These are phyloP conservation scores for Cydia strobilella DNA, from an alignment of 1,140 invertebrate genomes.

Conservation along the genomic window DNA sequence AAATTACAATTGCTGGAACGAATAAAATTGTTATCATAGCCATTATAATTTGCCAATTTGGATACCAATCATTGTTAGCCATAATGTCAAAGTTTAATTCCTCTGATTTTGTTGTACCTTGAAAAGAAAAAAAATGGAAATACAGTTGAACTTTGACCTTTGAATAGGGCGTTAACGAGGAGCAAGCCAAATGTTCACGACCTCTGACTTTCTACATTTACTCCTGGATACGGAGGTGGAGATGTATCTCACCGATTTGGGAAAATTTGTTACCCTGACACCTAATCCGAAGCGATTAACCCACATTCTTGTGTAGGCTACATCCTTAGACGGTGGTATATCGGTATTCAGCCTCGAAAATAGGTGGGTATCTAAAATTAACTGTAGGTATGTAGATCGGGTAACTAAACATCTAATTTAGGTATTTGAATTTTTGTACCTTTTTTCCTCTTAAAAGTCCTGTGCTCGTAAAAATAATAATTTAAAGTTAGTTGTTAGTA, in stretches of 20 bases:
- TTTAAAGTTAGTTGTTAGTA: too few species aligned
- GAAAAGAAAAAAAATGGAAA: background rate
- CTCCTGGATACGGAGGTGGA: background rate
- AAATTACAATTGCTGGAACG: too few species aligned
- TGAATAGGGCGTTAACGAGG: constrained; percentile 12
- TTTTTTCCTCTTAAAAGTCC: too few species aligned
- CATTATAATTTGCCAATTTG: too few species aligned
- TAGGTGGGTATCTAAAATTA: background rate
- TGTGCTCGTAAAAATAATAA: too few species aligned
- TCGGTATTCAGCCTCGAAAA: background rate
- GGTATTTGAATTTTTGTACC: too few species aligned
- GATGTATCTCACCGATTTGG: background rate
- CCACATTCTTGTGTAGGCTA: background rate
- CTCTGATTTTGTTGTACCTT: background rate
- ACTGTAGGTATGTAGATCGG: too few species aligned
- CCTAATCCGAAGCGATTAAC: constrained; percentile 1
- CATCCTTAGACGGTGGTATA: background rate
- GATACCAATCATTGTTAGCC: background rate
- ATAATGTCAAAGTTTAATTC: background rate
- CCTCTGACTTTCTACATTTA: background rate
- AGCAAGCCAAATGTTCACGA: background rate
- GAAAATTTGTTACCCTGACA: constrained; percentile 13
- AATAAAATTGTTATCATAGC: too few species aligned
- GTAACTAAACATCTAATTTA: too few species aligned
- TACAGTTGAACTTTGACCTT: background rate